Evolutionary conservation across 2,797 vertebrate genomes (phyloP).

Genomic region (Gambelia wislizenii): DNA sequence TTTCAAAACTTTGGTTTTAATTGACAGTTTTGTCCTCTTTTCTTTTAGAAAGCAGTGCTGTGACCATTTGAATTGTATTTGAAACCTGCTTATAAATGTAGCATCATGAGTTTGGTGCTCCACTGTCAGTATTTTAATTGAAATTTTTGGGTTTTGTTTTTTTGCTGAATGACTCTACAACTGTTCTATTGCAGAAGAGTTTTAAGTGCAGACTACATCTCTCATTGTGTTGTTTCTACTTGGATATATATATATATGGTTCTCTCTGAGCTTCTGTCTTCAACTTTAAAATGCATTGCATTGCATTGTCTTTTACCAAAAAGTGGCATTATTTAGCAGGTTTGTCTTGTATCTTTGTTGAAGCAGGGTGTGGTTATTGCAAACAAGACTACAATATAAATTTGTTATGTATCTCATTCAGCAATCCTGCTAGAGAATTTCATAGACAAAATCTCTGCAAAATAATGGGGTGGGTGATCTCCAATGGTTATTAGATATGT

Average conservation of each 20-base stretch:
- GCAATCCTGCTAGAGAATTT: constrained; percentile 24
- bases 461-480: background rate
- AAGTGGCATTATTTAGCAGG: constrained; percentile 29
- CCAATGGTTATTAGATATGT: background rate
- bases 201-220: constrained; percentile 29
- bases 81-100: constrained; percentile 18
- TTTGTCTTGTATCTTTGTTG: constrained; percentile 16
- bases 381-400: background rate
- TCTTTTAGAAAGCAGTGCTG: background rate
- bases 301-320: constrained; percentile 24
- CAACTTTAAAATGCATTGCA: background rate
- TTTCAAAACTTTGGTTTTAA: constrained; percentile 14
- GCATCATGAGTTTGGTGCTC: background rate
- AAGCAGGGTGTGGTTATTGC: background rate
- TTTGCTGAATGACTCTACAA: constrained; percentile 37
- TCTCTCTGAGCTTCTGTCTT: constrained; percentile 36
- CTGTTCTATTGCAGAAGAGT: constrained; percentile 18
- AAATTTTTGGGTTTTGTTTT: constrained; percentile 33
- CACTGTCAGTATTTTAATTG: constrained; percentile 34
- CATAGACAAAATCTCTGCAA: background rate
- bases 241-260: constrained; percentile 1
- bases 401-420: constrained; percentile 31
- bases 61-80: constrained; percentile 23
- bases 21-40: fast-evolving
- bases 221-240: background rate